Base-by-base conservation (phyloP, 92 coral and sea anemone species). In the Bergia sp. region DNA sequence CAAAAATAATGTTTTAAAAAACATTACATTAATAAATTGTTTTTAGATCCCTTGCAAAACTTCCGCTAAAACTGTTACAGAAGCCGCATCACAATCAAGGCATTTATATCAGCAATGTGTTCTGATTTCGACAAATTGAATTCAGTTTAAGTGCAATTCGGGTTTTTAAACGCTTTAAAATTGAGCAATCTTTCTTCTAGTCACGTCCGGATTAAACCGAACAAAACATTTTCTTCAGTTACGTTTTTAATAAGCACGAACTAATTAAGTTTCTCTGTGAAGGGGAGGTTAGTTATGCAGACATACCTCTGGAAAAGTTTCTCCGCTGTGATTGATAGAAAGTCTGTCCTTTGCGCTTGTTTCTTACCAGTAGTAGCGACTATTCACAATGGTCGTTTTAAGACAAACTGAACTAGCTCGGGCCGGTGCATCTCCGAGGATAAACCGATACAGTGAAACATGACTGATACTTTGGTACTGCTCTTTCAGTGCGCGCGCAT, bases 401-500 rank as follows among this genome's bases (percentile, higher is more conserved):
- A 66, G 38, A 21, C 8, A 80, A 80, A 21, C 39, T 41, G 12
- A 53, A 0, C 72, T 36, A 37, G 29, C 37, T n/a, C 7, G 47
- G 29, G 57, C 20, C 53, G n/a, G 43, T 47, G 40, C 42, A 44
- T 23, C 67, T 57, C 44, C 45, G 55, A 8, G 49, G 44, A 37
- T 37, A 84, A 84, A 11, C 44, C 43, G 76, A 71, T n/a, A 69
- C 87, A 71, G 71, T 10, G 41, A 40, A 44, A 45, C 43, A 15
- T 44, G 45, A 42, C 4, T 11, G 43, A 43, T 50, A 50, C 57
- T 50, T 61, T 61, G 3, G 23, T 18, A 18, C 38, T 42, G n/a
- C 38, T 23, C 57, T 36, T 11, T 37, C 77, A 47, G 36, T 84
- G 87, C 87, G 87, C 87, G 87, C 87, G 87, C 86, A 82, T 65